Evolutionary conservation across 2,888 invertebrate genomes (phyloP).

Genomic region (Helleia helle): DNA sequence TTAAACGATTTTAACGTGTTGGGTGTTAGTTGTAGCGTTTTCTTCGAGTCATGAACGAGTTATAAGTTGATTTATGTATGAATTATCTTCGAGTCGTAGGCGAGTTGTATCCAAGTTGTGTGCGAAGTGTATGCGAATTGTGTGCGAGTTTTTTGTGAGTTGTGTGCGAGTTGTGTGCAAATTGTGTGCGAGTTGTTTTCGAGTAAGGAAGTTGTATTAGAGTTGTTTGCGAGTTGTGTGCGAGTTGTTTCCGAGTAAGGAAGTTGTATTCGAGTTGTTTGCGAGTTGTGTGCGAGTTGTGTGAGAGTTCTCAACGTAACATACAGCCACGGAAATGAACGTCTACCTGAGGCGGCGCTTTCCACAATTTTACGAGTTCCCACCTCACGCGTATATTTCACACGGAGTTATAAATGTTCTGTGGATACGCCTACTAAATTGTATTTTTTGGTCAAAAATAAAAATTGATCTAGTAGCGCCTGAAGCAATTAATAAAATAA

Average conservation of each 20-base stretch:
- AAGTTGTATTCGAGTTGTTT: background rate
- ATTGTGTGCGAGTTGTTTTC: background rate
- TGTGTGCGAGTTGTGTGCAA: background rate
- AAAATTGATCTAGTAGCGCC: too few relatives aligned
- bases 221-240: background rate
- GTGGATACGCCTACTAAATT: background rate
- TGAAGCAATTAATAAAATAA: too few relatives aligned
- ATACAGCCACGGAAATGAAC: conserved; percentile 30
- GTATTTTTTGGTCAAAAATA: too few relatives aligned
- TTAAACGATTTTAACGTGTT: conserved; percentile 10
- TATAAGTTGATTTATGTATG: too few relatives aligned
- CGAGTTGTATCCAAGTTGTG: too few relatives aligned
- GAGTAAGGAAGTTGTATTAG: background rate
- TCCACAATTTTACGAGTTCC: conserved; percentile 26
- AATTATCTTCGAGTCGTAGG: too few relatives aligned
- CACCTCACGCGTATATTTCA: conserved; percentile 20
- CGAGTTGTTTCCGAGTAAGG: too few relatives aligned
- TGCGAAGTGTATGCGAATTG: too few relatives aligned
- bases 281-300: conserved; percentile 12
- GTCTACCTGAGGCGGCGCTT: conserved; percentile 26
- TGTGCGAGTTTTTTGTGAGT: background rate
- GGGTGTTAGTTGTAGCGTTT: conserved; percentile 17
- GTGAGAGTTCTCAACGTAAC: conserved; percentile 24
- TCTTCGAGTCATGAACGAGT: too few relatives aligned
- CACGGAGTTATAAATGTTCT: background rate